Evolutionary conservation across 1,140 invertebrate genomes (phyloP).

Genomic region (Drosophila cardini): DNA sequence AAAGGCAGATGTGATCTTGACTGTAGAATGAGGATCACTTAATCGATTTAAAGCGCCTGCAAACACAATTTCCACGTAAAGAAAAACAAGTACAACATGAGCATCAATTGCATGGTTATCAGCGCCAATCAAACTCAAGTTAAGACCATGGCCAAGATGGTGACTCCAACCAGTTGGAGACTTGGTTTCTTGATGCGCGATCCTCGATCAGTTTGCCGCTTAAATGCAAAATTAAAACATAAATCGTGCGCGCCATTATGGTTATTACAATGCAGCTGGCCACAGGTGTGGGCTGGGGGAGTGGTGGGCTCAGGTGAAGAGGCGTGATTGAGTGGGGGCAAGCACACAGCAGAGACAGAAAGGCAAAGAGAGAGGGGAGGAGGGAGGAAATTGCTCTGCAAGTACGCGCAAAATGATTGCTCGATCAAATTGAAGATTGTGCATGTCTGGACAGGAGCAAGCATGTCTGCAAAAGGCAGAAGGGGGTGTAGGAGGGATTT

Average conservation of each 20-base stretch:
- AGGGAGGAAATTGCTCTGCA: slow-evolving; percentile 63
- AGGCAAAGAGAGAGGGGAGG: background rate
- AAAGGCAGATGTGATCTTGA: slow-evolving; percentile 17
- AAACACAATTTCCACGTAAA: slow-evolving; percentile 63
- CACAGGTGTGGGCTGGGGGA: slow-evolving; percentile 12
- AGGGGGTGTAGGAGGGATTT: slow-evolving; percentile 2
- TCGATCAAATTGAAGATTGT: slow-evolving; percentile 71
- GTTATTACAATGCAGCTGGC: slow-evolving; percentile 77
- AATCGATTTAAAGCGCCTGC: slow-evolving; percentile 76
- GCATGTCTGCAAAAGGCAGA: background rate
- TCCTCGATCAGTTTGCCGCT: slow-evolving; percentile 27
- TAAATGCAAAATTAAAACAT: slow-evolving; percentile 84
- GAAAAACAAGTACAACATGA: slow-evolving; percentile 32
- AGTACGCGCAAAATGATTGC: slow-evolving; percentile 76
- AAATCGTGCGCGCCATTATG: slow-evolving; percentile 84
- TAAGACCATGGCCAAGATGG: slow-evolving; percentile 47
- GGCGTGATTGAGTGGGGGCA: slow-evolving; percentile 70
- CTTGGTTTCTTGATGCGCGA: background rate
- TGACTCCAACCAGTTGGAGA: background rate
- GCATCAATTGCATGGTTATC: slow-evolving; percentile 78
- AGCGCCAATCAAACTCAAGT: slow-evolving; percentile 77
- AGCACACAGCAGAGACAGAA: slow-evolving; percentile 23
- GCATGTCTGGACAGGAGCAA: slow-evolving; percentile 10
- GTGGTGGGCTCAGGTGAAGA: slow-evolving; percentile 10
- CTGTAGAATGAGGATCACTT: slow-evolving; percentile 67